phyloP scores from a whole-genome alignment of 2,797 vertebrate genomes.

The Danio kyathit region DNA sequence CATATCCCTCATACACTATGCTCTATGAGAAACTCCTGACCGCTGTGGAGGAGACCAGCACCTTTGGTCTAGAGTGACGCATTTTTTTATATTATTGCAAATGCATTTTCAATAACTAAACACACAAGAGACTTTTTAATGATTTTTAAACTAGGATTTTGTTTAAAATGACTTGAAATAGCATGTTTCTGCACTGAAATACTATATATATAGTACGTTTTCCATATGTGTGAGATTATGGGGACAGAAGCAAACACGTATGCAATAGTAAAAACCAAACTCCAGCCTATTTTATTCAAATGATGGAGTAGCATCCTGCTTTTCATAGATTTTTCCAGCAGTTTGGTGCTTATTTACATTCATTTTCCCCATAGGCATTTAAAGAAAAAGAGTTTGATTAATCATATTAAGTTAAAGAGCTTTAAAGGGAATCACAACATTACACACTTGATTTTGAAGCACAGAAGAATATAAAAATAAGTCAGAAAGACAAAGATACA shows the following conservation, averaged over 20 bases:
- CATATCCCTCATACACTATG: constrained; percentile 94
- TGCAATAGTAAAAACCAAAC: constrained; percentile 70
- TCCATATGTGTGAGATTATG: constrained; percentile 19
- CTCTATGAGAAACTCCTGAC: constrained; percentile 94
- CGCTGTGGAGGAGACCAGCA: constrained; percentile 98
- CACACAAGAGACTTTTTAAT: constrained; percentile 34
- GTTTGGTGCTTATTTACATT: too few relatives aligned
- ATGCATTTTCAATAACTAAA: constrained; percentile 40
- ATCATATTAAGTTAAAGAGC: too few relatives aligned
- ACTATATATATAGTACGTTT: constrained; percentile 50
- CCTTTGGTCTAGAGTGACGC: constrained; percentile 89
- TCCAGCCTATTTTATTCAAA: constrained; percentile 46
- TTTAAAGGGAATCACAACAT: too few relatives aligned
- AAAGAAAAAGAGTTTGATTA: too few relatives aligned
- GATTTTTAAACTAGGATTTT: constrained; percentile 59
- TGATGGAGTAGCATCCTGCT: too few relatives aligned
- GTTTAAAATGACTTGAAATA: constrained; percentile 57
- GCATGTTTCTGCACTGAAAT: constrained; percentile 67
- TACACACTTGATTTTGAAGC: too few relatives aligned
- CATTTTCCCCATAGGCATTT: too few relatives aligned
- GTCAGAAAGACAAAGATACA: too few relatives aligned
- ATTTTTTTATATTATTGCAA: constrained; percentile 26
- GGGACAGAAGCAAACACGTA: constrained; percentile 62
- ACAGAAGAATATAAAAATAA: too few relatives aligned
- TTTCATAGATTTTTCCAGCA: too few relatives aligned